Percentiles rank a stretch among this genome's conserved stretches.
These are phyloP conservation scores for Napeogenes sylphis DNA, from an alignment of 2,888 invertebrate species.

Conservation along the genomic window DNA sequence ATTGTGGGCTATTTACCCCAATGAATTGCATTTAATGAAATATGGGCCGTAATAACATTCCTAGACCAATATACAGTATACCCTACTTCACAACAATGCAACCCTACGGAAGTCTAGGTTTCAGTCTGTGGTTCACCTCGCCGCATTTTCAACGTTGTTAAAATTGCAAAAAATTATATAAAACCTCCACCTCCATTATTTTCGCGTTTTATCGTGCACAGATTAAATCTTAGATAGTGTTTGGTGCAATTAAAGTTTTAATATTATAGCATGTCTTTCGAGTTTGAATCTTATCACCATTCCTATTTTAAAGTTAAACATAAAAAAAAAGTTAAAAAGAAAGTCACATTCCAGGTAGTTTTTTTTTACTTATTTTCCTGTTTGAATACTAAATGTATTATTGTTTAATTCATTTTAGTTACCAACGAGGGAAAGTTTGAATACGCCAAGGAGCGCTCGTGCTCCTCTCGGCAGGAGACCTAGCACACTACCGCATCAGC, in stretches of 20 bases:
- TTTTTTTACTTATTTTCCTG: slow-evolving; percentile 5
- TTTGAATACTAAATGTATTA: neutral
- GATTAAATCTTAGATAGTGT: slow-evolving; percentile 23
- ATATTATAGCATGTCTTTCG: slow-evolving; percentile 55
- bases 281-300: slow-evolving; percentile 54
- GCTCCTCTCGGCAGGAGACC: slow-evolving; percentile 64
- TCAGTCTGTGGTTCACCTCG: slow-evolving; percentile 48
- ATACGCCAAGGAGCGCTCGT: slow-evolving; percentile 70
- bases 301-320: slow-evolving; percentile 63
- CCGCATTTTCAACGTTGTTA: slow-evolving; percentile 48
- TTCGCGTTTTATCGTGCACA: slow-evolving; percentile 33
- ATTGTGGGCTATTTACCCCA: slow-evolving; percentile 33
- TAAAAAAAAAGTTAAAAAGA: slow-evolving; percentile 55
- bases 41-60: slow-evolving; percentile 61
- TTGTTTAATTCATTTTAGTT: slow-evolving; percentile 46
- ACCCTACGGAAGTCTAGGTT: slow-evolving; percentile 38
- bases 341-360: slow-evolving; percentile 64
- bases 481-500: slow-evolving; percentile 69
- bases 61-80: slow-evolving; percentile 55
- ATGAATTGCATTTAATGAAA: slow-evolving; percentile 42
- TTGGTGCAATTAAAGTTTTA: slow-evolving; percentile 22
- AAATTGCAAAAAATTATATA: slow-evolving; percentile 41
- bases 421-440: slow-evolving; percentile 65
- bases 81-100: slow-evolving; percentile 40
- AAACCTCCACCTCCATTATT: slow-evolving; percentile 43